phyloP scores from a whole-genome alignment of 1,140 invertebrate species.

The Brachionus calyciflorus region DNA sequence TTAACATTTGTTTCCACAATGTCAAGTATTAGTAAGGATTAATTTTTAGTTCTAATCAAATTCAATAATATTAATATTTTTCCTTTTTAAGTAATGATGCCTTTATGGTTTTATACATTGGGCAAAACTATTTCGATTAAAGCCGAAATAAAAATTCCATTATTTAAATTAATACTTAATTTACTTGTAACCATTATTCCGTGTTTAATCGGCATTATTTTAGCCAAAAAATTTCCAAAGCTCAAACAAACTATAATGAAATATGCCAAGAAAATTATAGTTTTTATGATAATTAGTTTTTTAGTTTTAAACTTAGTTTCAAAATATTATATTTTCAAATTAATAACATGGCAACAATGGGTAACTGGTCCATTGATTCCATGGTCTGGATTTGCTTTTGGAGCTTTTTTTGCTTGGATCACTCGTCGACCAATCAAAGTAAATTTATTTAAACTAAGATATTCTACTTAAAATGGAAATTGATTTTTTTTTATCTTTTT shows the following conservation, averaged over 20 bases:
- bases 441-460: not conserved
- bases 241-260: slow-evolving; percentile 18
- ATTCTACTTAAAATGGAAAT: not conserved
- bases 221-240: slow-evolving; percentile 17
- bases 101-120: slow-evolving; percentile 44
- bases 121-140: slow-evolving; percentile 4
- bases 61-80: not conserved
- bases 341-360: slow-evolving; percentile 68
- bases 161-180: slow-evolving; percentile 2
- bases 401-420: slow-evolving; percentile 60
- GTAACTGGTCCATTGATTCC: slow-evolving; percentile 66
- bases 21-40: slow-evolving; percentile 13
- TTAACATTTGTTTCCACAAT: slow-evolving; percentile 46
- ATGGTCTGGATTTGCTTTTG: slow-evolving; percentile 78
- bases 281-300: slow-evolving; percentile 80
- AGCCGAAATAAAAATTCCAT: slow-evolving; percentile 31
- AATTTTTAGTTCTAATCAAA: too few relatives aligned
- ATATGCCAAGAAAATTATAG: slow-evolving; percentile 69
- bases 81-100: slow-evolving; percentile 35
- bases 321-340: slow-evolving; percentile 35
- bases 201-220: slow-evolving; percentile 20
- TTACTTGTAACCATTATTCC: slow-evolving; percentile 32
- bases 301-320: slow-evolving; percentile 57
- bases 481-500: not conserved
- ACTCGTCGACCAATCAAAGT: slow-evolving; percentile 50